phyloP scores from a whole-genome alignment of 2,888 invertebrate genomes.

The Drosophila anceps region DNA sequence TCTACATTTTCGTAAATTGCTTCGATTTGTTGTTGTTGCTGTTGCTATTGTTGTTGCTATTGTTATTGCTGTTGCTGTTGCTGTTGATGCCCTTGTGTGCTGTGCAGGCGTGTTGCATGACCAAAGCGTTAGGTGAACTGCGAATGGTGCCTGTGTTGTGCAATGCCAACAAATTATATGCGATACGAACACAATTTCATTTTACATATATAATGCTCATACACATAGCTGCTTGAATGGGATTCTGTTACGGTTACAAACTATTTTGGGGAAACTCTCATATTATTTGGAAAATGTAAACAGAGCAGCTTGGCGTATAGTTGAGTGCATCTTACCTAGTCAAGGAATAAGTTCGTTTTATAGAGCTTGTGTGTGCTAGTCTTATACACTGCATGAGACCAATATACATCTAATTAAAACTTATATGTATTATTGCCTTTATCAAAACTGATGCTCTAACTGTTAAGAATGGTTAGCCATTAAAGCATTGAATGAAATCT shows the following conservation, averaged over 20 bases:
- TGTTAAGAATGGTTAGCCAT: no score
- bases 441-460: no score
- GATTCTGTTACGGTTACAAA: not conserved
- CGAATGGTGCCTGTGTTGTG: constrained; percentile 28
- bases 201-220: not conserved
- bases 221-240: not conserved
- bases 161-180: constrained; percentile 11
- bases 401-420: no score
- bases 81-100: constrained; percentile 10
- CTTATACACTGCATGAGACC: no score
- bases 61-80: constrained; percentile 1
- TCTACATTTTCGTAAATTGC: constrained; percentile 84
- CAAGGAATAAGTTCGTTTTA: not conserved
- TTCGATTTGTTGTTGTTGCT: constrained; percentile 77
- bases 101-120: constrained; percentile 56
- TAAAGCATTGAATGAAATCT: no score
- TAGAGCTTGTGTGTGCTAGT: no score
- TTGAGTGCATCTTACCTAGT: not conserved
- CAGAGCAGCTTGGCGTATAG: not conserved
- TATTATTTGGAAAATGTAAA: not conserved
- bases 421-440: no score
- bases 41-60: constrained; percentile 6
- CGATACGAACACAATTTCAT: not conserved
- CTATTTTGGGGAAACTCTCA: not conserved
- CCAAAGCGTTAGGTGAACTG: constrained; percentile 33